Conservation (phyloP, 2,888 invertebrate species). For the Drosophila borborema region DNA sequence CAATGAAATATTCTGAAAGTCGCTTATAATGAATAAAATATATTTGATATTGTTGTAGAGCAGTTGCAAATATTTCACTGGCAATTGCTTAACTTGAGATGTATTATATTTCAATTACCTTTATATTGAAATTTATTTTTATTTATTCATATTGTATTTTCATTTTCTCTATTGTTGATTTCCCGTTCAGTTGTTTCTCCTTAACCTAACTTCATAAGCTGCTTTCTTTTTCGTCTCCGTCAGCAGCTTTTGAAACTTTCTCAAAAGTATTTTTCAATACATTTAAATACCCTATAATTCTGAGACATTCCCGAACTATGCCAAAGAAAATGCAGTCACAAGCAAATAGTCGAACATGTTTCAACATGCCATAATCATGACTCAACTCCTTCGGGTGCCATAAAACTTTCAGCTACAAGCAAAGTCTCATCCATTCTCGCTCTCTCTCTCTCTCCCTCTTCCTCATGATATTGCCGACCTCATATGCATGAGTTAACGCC, state of each 20-base stretch:
- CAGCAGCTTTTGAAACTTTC: background rate
- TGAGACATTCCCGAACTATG: background rate
- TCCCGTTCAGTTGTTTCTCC: background rate
- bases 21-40: conserved; percentile 12
- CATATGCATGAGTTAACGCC: conserved; percentile 28
- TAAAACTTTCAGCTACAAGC: conserved; percentile 24
- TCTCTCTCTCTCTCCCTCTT: background rate
- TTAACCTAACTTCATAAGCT: background rate
- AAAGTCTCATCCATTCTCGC: background rate
- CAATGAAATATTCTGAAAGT: conserved; percentile 17
- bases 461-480: background rate
- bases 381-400: conserved; percentile 13
- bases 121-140: background rate
- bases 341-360: conserved; percentile 19
- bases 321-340: conserved; percentile 8
- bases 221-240: background rate
- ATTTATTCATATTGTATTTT: background rate
- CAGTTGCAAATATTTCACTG: background rate
- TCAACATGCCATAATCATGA: conserved; percentile 25
- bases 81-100: background rate
- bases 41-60: background rate
- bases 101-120: background rate
- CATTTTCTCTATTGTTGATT: background rate
- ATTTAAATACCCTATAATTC: background rate
- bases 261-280: background rate